Percentiles rank a stretch among this genome's conserved stretches.
These are phyloP conservation scores for Ochropleura leucogaster DNA, from an alignment of 2,888 invertebrate genomes.

Conservation along the genomic window DNA sequence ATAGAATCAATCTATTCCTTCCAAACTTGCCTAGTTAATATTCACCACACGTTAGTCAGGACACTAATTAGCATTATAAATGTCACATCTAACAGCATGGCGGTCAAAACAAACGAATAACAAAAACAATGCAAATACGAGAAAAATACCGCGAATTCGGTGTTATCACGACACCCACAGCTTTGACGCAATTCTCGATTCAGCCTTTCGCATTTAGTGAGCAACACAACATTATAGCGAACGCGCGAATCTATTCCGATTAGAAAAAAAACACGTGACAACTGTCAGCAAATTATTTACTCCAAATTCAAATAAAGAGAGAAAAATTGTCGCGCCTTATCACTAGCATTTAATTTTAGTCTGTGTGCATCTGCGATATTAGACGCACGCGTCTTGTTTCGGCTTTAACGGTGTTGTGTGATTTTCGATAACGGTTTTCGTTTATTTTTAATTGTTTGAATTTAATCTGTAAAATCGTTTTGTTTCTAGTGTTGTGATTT, in stretches of 20 bases:
- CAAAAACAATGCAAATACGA: constrained; percentile 50
- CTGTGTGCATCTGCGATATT: constrained; percentile 64
- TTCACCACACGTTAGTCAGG: constrained; percentile 18
- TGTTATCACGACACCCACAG: constrained; percentile 72
- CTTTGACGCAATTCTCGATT: constrained; percentile 67
- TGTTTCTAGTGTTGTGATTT: constrained; percentile 59
- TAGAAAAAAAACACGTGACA: constrained; percentile 67
- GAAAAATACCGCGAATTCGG: constrained; percentile 63
- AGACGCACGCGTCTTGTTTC: constrained; percentile 57
- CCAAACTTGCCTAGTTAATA: constrained; percentile 21
- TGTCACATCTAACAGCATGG: constrained; percentile 31
- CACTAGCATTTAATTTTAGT: constrained; percentile 65
- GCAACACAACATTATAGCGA: constrained; percentile 62
- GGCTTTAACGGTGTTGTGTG: constrained; percentile 54
- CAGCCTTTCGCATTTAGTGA: constrained; percentile 66
- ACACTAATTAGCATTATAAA: constrained; percentile 49
- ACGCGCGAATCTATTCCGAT: constrained; percentile 67
- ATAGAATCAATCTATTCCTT: neutral
- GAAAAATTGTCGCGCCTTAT: constrained; percentile 56
- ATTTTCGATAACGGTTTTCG: constrained; percentile 61
- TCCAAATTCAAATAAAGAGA: constrained; percentile 46
- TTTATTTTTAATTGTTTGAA: constrained; percentile 60
- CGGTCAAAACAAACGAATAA: constrained; percentile 35
- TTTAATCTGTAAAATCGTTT: constrained; percentile 58
- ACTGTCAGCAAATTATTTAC: constrained; percentile 53